Evolutionary conservation across 2,797 vertebrate genomes (phyloP).

Genomic region (Cyclura pinguis): DNA sequence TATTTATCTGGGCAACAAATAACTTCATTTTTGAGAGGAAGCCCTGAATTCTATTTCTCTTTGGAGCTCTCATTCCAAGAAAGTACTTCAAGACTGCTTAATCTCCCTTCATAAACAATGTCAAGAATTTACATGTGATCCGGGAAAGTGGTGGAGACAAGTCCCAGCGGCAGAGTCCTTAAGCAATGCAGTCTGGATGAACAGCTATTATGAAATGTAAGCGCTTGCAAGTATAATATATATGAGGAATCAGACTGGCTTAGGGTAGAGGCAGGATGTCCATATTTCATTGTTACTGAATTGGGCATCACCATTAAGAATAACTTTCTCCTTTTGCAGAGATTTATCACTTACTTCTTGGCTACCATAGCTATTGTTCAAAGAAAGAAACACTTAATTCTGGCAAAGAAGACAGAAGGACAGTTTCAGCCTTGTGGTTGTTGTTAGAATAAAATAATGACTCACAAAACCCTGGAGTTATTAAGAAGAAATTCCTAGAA

Average conservation of each 20-base stretch:
- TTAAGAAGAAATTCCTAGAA: background rate
- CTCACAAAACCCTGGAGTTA: background rate
- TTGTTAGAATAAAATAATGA: background rate
- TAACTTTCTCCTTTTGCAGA: slow-evolving; percentile 5
- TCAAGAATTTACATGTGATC: slow-evolving; percentile 14
- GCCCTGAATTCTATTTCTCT: background rate
- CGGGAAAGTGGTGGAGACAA: too few relatives aligned
- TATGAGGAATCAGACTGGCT: slow-evolving; percentile 15
- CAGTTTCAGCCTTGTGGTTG: slow-evolving; percentile 4
- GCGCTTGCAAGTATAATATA: background rate
- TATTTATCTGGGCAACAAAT: slow-evolving; percentile 24
- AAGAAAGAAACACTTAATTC: background rate
- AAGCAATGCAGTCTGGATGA: background rate
- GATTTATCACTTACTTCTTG: slow-evolving; percentile 14
- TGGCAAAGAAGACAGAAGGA: background rate
- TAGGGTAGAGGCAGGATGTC: slow-evolving; percentile 1
- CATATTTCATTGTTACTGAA: slow-evolving; percentile 19
- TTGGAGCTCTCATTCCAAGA: background rate
- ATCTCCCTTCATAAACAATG: slow-evolving; percentile 30
- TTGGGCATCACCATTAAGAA: slow-evolving; percentile 11
- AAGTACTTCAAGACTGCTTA: slow-evolving; percentile 16
- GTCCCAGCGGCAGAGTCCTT: background rate
- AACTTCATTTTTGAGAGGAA: slow-evolving; percentile 14
- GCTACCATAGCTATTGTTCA: background rate
- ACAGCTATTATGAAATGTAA: slow-evolving; percentile 22